Base-by-base conservation (phyloP, 1,140 invertebrate genomes). In the Drosophila bifasciata region DNA sequence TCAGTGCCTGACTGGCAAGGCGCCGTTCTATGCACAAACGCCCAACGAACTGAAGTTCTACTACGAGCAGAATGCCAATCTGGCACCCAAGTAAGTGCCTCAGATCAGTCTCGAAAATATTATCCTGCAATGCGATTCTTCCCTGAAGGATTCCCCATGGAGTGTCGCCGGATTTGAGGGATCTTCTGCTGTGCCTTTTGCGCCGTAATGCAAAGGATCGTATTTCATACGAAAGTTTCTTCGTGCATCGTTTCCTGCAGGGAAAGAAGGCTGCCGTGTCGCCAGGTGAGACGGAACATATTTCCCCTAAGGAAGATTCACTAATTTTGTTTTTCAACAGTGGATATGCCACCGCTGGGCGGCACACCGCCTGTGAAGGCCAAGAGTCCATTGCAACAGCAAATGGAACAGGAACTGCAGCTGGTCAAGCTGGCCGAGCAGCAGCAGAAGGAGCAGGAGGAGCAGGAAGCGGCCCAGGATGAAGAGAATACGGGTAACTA, bases 1-100 rank as follows among this genome's bases (percentile, higher is more conserved):
- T 93, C 99, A 99, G 92, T 99, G 98, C 93, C 93, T 99, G 62
- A 99, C 98, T 49, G 98, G 99, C 44, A 99, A 98, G 92, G 98
- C 99, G 48, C 98, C 99, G 41, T 99, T 99, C 92, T 96, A 98
- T 92, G 99, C 99, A 40, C 96, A 97, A 79, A 99, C 98, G 39
- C 99, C 99, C n/a, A 98, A 99, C 91, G 98, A 98, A 62, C 93
- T 99, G 17, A 99, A 99, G 93, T 95, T 96, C 75, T 99, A 97
- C 92, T 99, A 99, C 91, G 99, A 99, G 92, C 98, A 98, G 91
- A 98, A 98, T 92, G 94, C 95, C n/a, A 97, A 99, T 92, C 93
- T 99, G 60, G 94, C 96, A 58, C 99, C 99, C 74, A 98, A 98
- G 97, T 98, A 94, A 93, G 94, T 93, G 15, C 9, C 6, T 3